phyloP scores from a whole-genome alignment of 2,797 vertebrate genomes.

The Liparis tanakae region DNA sequence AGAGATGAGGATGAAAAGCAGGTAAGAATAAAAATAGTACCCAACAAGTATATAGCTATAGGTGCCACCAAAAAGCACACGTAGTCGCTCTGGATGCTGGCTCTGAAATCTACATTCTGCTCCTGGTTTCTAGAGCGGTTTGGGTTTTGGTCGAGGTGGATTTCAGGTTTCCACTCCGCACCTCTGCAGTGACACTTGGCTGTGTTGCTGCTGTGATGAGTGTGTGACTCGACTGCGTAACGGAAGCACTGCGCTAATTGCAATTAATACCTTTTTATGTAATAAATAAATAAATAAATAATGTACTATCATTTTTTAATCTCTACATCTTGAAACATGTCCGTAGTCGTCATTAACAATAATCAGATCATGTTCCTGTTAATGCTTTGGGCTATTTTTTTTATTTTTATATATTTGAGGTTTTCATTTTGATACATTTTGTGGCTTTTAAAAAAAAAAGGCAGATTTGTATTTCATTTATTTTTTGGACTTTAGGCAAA shows the following conservation, averaged over 20 bases:
- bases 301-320: too few species aligned
- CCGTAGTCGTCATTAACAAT: background rate
- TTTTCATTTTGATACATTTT: background rate
- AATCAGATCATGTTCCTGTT: background rate
- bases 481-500: background rate
- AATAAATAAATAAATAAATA: too few species aligned
- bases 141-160: too few species aligned
- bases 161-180: too few species aligned
- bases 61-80: conserved; percentile 32
- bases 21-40: conserved; percentile 39
- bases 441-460: background rate
- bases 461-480: background rate
- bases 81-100: conserved; percentile 44
- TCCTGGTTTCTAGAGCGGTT: too few species aligned
- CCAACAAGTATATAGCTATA: conserved; percentile 39
- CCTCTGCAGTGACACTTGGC: too few species aligned
- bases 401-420: too few species aligned
- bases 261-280: background rate
- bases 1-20: conserved; percentile 11
- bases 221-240: conserved; percentile 8
- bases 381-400: background rate
- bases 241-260: background rate
- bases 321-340: background rate
- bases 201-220: background rate
- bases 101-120: conserved; percentile 12